Conservation (phyloP, 2,797 vertebrate genomes). For the Neosalanx taihuensis region DNA sequence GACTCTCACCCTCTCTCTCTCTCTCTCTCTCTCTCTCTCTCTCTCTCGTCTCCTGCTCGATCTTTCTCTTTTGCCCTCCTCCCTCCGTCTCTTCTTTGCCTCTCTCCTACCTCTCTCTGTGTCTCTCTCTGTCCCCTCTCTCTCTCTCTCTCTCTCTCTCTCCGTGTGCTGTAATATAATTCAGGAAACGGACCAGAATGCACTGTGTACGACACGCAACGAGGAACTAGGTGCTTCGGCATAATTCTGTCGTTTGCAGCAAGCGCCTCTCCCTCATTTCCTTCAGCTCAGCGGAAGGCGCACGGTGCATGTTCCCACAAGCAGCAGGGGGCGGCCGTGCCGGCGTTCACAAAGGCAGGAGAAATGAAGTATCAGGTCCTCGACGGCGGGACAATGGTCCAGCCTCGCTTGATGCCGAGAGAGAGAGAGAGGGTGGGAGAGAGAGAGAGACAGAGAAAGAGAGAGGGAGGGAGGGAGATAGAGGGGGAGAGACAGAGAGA, state of each 20-base stretch:
- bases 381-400: conserved; percentile 20
- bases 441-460: conserved; percentile 30
- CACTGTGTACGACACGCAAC: conserved; percentile 1
- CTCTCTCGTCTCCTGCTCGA: not conserved
- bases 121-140: too few relatives aligned
- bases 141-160: not conserved
- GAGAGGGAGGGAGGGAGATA: conserved; percentile 33
- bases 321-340: too few relatives aligned
- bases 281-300: conserved; percentile 8
- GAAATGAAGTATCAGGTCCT: not conserved
- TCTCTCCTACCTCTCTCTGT: too few relatives aligned
- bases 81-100: too few relatives aligned
- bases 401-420: conserved; percentile 14
- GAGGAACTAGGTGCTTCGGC: not conserved
- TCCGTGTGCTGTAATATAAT: conserved; percentile 7
- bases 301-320: not conserved
- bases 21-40: not conserved
- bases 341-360: not conserved
- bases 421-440: conserved; percentile 32
- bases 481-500: conserved; percentile 32
- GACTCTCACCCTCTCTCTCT: not conserved
- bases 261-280: conserved; percentile 8
- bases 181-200: conserved; percentile 8
- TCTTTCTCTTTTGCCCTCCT: too few relatives aligned
- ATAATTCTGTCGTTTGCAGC: conserved; percentile 36